phyloP scores from a whole-genome alignment of 2,888 invertebrate genomes.

The Hyposoter dolosus region DNA sequence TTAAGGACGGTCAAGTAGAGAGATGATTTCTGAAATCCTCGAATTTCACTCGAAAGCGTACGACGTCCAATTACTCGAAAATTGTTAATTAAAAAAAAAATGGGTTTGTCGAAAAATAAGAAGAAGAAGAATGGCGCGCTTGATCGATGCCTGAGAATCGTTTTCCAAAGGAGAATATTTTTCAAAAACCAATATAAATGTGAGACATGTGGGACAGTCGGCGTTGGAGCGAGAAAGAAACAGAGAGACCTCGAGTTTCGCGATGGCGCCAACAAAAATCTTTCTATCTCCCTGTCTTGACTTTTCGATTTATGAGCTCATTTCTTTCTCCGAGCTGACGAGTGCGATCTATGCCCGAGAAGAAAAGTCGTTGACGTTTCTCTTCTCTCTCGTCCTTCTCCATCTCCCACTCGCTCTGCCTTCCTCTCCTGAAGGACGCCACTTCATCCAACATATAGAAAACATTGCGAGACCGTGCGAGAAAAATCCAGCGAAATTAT shows the following conservation, averaged over 20 bases:
- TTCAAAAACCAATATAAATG: slow-evolving; percentile 34
- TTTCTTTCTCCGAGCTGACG: slow-evolving; percentile 57
- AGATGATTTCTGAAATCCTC: background rate
- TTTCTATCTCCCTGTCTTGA: slow-evolving; percentile 41
- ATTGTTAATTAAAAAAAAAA: slow-evolving; percentile 27
- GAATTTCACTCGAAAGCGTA: slow-evolving; percentile 18
- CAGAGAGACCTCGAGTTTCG: slow-evolving; percentile 59
- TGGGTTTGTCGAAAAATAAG: background rate
- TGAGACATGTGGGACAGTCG: slow-evolving; percentile 50
- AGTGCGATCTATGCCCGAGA: slow-evolving; percentile 56
- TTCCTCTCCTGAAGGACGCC: slow-evolving; percentile 28
- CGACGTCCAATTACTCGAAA: slow-evolving; percentile 8
- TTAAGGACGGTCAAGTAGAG: background rate
- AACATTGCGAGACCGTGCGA: slow-evolving; percentile 61
- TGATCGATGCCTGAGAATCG: slow-evolving; percentile 34
- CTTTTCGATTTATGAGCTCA: slow-evolving; percentile 62
- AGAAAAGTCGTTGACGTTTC: slow-evolving; percentile 68
- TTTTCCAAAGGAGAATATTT: slow-evolving; percentile 21
- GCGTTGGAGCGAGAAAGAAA: slow-evolving; percentile 27
- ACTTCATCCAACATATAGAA: slow-evolving; percentile 26
- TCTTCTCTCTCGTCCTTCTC: slow-evolving; percentile 15
- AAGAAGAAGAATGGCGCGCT: slow-evolving; percentile 11
- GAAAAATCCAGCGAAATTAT: slow-evolving; percentile 65
- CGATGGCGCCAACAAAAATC: slow-evolving; percentile 67
- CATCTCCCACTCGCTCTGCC: slow-evolving; percentile 21